These are phyloP conservation scores for Drosophila auraria DNA, from an alignment of 1,140 invertebrate genomes.

Conservation along the genomic window DNA sequence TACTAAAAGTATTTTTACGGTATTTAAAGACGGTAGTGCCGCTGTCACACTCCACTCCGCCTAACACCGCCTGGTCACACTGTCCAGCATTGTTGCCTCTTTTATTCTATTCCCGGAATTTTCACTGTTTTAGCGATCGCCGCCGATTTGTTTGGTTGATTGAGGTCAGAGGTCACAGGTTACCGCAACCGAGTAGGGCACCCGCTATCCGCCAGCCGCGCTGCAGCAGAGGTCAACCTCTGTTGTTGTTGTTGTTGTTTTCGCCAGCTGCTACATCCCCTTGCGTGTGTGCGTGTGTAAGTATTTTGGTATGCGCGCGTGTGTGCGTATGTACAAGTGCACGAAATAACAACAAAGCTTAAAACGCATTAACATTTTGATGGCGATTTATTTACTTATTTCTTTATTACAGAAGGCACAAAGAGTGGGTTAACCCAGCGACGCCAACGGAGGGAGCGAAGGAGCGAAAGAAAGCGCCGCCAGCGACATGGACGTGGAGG, in stretches of 20 bases:
- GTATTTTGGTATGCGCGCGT: constrained; percentile 29
- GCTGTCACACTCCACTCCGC: background rate
- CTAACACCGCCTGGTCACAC: constrained; percentile 14
- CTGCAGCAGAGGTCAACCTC: constrained; percentile 20
- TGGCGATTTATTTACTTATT: constrained; percentile 38
- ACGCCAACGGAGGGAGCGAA: constrained; percentile 4
- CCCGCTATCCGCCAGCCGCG: background rate
- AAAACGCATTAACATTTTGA: constrained; percentile 60
- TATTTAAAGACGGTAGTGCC: background rate
- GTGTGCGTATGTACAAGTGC: constrained; percentile 21
- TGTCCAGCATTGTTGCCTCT: constrained; percentile 36
- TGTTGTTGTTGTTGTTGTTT: constrained; percentile 30
- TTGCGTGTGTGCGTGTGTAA: constrained; percentile 37
- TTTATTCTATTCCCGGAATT: constrained; percentile 39
- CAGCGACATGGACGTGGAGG: constrained; percentile 70
- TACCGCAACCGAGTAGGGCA: background rate
- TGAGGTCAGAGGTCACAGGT: constrained; percentile 21
- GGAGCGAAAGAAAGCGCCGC: background rate
- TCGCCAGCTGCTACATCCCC: constrained; percentile 34
- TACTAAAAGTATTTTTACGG: too few relatives aligned
- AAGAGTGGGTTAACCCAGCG: constrained; percentile 25
- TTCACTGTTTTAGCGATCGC: constrained; percentile 25
- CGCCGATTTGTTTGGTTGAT: constrained; percentile 6
- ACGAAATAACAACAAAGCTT: constrained; percentile 58
- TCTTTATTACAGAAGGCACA: constrained; percentile 23